Evolutionary conservation across 1,140 invertebrate genomes (phyloP).

Genomic region (Diprion similis): DNA sequence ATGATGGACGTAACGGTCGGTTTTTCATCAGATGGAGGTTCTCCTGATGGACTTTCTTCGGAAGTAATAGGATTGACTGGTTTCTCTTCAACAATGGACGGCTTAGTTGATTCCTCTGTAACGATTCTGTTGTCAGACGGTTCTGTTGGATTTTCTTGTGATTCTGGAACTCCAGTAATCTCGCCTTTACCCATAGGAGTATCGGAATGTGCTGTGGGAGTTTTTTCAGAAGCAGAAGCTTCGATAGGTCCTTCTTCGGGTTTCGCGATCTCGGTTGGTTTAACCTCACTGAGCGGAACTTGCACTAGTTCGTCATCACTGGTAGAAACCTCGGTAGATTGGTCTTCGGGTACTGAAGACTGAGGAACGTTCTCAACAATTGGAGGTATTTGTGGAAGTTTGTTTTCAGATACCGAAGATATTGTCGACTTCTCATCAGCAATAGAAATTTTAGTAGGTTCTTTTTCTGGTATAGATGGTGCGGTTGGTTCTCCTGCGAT

Average conservation of each 20-base stretch:
- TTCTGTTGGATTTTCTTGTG: constrained; percentile 15
- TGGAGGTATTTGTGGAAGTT: no score
- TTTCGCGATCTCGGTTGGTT: background rate
- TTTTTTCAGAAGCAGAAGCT: background rate
- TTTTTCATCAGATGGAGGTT: no score
- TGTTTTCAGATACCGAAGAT: background rate
- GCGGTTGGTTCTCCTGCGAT: background rate
- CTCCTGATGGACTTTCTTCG: no score
- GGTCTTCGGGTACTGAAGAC: background rate
- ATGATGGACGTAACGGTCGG: no score
- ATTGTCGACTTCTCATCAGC: background rate
- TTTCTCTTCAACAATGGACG: constrained; percentile 6
- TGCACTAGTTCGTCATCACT: background rate
- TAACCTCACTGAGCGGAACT: background rate
- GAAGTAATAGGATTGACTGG: no score
- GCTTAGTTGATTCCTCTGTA: background rate
- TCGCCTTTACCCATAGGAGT: no score
- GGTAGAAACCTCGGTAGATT: background rate
- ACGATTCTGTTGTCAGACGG: no score
- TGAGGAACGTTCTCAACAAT: no score
- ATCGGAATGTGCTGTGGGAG: no score
- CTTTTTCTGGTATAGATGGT: background rate
- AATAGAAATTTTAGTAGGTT: constrained; percentile 7
- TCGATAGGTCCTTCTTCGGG: background rate
- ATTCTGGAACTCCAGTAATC: constrained; percentile 11